phyloP scores from a whole-genome alignment of 2,888 invertebrate species.

The Dasypogon diadema region DNA sequence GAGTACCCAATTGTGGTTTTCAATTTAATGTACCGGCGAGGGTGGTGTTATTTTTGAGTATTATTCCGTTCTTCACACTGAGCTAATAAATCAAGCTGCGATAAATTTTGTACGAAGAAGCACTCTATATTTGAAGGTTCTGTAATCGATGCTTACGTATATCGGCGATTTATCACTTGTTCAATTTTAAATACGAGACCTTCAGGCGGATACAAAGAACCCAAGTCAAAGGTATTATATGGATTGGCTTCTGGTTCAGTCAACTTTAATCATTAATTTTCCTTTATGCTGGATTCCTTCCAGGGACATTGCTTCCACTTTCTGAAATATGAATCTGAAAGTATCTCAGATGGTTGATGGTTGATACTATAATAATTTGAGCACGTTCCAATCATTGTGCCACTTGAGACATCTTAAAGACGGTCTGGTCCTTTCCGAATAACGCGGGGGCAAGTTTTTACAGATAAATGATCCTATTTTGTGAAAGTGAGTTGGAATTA shows the following conservation, averaged over 20 bases:
- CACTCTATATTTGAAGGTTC: neutral
- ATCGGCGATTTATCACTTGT: conserved; percentile 14
- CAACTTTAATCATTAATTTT: conserved; percentile 26
- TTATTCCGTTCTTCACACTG: no score
- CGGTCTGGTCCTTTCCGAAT: conserved; percentile 1
- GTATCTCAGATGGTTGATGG: conserved; percentile 16
- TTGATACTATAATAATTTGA: conserved; percentile 6
- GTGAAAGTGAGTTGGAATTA: no score
- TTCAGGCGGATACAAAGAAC: neutral
- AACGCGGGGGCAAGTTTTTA: neutral
- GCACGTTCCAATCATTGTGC: conserved; percentile 1
- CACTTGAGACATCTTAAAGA: conserved; percentile 24
- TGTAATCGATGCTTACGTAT: conserved; percentile 15
- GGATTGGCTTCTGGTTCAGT: neutral
- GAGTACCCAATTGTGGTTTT: neutral
- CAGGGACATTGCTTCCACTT: conserved; percentile 2
- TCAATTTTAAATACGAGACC: neutral
- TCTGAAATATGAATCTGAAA: conserved; percentile 24
- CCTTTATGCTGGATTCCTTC: neutral
- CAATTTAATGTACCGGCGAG: no score
- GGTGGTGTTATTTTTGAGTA: no score
- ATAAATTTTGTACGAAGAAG: conserved; percentile 8
- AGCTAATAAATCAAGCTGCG: conserved; percentile 3
- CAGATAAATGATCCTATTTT: no score
- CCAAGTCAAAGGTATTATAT: neutral